A percentile compares a stretch with the other conserved stretches of the same genome.
phyloP scores from a whole-genome alignment of 2,113 vertebrate species.

The Sphyrna mokarran region DNA sequence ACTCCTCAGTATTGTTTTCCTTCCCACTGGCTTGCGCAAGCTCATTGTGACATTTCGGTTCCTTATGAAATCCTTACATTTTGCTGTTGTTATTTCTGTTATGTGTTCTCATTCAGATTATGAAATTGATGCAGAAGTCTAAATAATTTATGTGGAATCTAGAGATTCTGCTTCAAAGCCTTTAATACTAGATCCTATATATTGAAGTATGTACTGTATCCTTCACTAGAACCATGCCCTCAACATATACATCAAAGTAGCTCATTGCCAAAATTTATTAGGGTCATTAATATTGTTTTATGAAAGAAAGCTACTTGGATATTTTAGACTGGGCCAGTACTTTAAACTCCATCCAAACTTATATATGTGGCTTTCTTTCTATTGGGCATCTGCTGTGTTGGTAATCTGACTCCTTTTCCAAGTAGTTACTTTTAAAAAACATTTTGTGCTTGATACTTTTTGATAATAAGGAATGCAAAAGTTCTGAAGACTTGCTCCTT shows the following conservation, averaged over 20 bases:
- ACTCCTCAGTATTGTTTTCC: too few species aligned
- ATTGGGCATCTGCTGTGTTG: slow-evolving; percentile 1
- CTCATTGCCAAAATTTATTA: background rate
- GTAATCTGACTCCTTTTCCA: background rate
- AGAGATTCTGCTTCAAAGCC: background rate
- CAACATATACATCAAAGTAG: background rate
- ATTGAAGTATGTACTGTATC: background rate
- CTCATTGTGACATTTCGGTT: background rate
- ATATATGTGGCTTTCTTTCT: background rate
- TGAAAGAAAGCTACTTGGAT: background rate
- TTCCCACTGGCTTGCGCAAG: too few species aligned
- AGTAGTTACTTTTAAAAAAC: background rate
- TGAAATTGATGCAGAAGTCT: background rate
- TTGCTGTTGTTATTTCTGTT: background rate
- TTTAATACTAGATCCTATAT: background rate
- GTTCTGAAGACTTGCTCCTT: background rate
- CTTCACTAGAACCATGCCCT: background rate
- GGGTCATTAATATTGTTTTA: background rate
- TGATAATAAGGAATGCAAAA: background rate
- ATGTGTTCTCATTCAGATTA: background rate
- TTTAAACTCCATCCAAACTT: background rate
- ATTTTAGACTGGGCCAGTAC: background rate
- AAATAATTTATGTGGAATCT: background rate
- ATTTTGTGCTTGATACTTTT: background rate
- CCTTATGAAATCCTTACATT: background rate